phyloP scores from a whole-genome alignment of 2,113 vertebrate genomes.

The Megaceryle torquata region DNA sequence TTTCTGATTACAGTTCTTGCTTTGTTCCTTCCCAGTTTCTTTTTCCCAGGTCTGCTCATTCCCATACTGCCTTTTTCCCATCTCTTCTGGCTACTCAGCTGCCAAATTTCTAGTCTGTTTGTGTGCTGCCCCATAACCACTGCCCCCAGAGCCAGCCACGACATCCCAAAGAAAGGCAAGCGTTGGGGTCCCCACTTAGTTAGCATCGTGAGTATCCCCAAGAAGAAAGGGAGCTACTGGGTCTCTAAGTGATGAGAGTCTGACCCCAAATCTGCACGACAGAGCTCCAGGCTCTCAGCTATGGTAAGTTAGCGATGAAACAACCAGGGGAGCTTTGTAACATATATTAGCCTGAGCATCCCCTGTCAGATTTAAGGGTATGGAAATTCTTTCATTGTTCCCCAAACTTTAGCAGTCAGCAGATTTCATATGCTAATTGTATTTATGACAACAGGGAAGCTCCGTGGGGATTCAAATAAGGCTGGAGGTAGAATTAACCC shows the following conservation, averaged over 20 bases:
- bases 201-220: not conserved
- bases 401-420: not conserved
- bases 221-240: not conserved
- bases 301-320: not conserved
- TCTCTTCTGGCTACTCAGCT: not conserved
- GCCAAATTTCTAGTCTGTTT: not conserved
- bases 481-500: not conserved
- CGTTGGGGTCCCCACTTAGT: not conserved
- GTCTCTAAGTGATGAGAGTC: not conserved
- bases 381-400: not conserved
- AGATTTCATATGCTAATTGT: not conserved
- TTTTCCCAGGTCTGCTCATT: not conserved
- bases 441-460: not conserved
- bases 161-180: not conserved
- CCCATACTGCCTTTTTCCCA: not conserved
- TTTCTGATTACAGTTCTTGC: slow-evolving; percentile 19
- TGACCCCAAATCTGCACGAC: not conserved
- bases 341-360: not conserved
- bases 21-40: not conserved
- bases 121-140: not conserved
- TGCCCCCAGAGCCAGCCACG: not conserved
- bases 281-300: not conserved
- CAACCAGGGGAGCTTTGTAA: not conserved
- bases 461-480: not conserved
- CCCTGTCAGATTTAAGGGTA: not conserved